Base-by-base conservation (phyloP, 2,113 vertebrate genomes). In the Petrocephalus zakoni region DNA sequence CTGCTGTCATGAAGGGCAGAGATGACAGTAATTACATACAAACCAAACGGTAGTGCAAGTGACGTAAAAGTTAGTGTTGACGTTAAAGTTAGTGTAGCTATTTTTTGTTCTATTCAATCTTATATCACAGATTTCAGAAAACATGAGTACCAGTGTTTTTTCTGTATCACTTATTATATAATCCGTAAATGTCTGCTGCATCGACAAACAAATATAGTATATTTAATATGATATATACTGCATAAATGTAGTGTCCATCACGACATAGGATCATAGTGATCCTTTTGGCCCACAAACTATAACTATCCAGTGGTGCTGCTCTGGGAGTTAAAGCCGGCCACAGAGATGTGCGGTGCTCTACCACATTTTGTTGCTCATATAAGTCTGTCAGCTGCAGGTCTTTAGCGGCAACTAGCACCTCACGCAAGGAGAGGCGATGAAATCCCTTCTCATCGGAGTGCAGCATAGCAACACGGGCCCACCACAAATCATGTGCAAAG, bases 21-120 rank as follows among this genome's bases (percentile, higher is more conserved):
- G 37, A n/a, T 86, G 84, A 55, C 84, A 86, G 84, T 86, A 86
- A 86, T 55, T 55, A 55, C 84, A 86, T 49, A 34, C 52, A 37
- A 55, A 86, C 25, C 29, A 55, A 85, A 55, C 13, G 25, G n/a
- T 15, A 34, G 52, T 8, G 7, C 2, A 19, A 19, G 29, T 25
- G n/a, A 85, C 22, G 22, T 55, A 56, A 86, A 56, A 34, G 11
- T n/a, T 7, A 68, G n/a, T 29, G n/a, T 2, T 13, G 84, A 51
- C 2, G 5, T 49, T 10, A 21, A 37, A 86, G 13, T 86, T 52
- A 37, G 52, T 86, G 22, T 53, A 34, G n/a, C 49, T 85, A 22
- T 83, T 82, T 29, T 85, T 37, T 19, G 4, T 78, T 78, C 34
- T 42, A 10, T 34, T 78, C 34, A 78, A 78, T 42, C 42, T 37